Evolutionary conservation across 2,797 vertebrate species (phyloP), one percentile per base, ranked within the genome.

Genomic region (Allobates femoralis): DNA sequence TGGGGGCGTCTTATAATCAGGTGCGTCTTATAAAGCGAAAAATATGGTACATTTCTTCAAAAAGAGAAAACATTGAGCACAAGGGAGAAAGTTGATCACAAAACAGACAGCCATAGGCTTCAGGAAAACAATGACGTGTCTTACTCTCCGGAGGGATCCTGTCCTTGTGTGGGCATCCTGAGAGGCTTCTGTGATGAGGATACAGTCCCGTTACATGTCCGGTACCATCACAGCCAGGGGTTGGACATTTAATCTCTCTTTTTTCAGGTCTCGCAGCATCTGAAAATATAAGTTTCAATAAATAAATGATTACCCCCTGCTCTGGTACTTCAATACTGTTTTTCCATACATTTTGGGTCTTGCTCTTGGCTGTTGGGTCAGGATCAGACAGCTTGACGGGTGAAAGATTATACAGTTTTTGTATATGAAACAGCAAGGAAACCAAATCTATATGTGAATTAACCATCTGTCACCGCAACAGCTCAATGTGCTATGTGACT

Each of bases 91-190:
- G 23, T 1, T n/a, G 32, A 34, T 0, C 16, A 41, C 12, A 56
- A 58, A 37, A 58, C 30, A 73, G 30, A 15, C 60, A 18, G 50
- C 21, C 62, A 18, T 14, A 3, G 14, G 60, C 28, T 16, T 28
- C 4, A 28, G 23, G 41, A 0, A 21, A 34, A 58, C 56, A 30
- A 30, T 32, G 51, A 53, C 21, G 16, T 55, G 19, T 34, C 97
- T 97, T 94, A 99, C 98, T 99, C 94, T 99, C 98, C 0, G 98
- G 98, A 88, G 98, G 98, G 90, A 99, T 99, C 92, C 98, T 96
- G 94, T 99, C 98, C 91, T 99, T 99, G 96, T 99, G 98, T 28
- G 98, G 98, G 90, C 98, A 99, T 46, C 98, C 98, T 0, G 98
- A 99, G 91, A 99, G 94, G 93, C 98, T 99, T 91, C 98, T 97